A percentile compares a stretch with the other conserved stretches of the same genome.
Conservation (phyloP, 1,140 invertebrate genomes). For the Pogonomyrmex californicus region DNA sequence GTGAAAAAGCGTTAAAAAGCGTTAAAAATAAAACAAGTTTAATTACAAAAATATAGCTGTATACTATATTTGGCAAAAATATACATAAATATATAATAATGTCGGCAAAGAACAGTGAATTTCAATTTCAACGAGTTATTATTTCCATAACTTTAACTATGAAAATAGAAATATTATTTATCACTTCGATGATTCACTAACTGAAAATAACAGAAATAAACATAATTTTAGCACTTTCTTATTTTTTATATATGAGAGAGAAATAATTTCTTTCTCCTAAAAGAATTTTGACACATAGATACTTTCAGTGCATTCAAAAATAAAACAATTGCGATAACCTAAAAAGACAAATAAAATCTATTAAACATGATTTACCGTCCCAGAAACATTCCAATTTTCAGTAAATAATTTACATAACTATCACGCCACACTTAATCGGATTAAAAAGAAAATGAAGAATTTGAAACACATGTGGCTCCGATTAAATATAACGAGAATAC, state of each 20-base stretch:
- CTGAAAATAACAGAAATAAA: background rate
- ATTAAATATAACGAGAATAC: background rate
- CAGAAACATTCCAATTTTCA: constrained; percentile 45
- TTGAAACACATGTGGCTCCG: background rate
- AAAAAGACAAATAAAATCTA: background rate
- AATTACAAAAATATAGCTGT: constrained; percentile 30
- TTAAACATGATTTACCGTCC: background rate
- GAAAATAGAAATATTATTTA: background rate
- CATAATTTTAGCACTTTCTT: background rate
- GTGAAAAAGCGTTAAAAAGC: constrained; percentile 20
- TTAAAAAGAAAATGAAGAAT: constrained; percentile 16
- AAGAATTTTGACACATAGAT: background rate
- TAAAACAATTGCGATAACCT: background rate
- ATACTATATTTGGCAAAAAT: background rate
- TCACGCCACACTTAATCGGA: constrained; percentile 24
- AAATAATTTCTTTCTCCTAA: background rate
- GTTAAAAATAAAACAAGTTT: constrained; percentile 35
- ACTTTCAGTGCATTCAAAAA: background rate
- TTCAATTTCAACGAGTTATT: constrained; percentile 15
- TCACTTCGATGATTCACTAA: background rate
- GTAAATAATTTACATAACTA: constrained; percentile 3
- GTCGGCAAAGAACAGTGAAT: constrained; percentile 1
- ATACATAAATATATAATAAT: background rate
- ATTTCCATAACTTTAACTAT: background rate
- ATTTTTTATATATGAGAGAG: background rate